Conservation (phyloP, 2,113 vertebrate genomes). For the Stegostoma tigrinum region DNA sequence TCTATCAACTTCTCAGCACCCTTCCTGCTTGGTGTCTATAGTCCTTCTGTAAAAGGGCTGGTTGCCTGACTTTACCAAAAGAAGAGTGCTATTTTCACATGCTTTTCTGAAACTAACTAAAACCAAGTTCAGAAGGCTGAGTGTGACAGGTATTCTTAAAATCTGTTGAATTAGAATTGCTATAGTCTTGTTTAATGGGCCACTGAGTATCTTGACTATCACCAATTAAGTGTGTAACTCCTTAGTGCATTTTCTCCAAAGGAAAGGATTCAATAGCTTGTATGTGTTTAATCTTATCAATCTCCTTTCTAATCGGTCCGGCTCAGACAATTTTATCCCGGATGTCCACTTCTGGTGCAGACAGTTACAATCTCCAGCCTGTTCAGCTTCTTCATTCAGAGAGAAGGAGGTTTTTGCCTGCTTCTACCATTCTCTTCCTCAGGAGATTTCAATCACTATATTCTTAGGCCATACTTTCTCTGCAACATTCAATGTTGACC, state of each 20-base stretch:
- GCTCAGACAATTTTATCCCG: conserved; percentile 22
- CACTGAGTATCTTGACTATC: neutral
- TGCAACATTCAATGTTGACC: neutral
- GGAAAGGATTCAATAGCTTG: neutral
- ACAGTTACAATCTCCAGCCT: neutral
- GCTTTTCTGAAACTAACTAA: neutral
- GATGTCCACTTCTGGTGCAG: conserved; percentile 3
- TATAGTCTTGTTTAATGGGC: neutral
- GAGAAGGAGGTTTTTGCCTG: neutral
- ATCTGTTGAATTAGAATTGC: conserved; percentile 18
- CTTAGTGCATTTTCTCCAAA: neutral
- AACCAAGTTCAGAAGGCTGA: neutral
- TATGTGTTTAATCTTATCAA: neutral
- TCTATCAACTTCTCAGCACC: neutral
- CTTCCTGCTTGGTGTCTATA: neutral
- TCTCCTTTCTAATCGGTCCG: neutral
- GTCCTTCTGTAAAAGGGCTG: neutral
- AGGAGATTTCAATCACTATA: conserved; percentile 8
- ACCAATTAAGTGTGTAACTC: neutral
- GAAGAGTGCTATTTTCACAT: neutral
- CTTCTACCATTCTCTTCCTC: neutral
- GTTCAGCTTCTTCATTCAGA: neutral
- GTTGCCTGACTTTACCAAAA: neutral
- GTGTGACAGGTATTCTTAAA: neutral
- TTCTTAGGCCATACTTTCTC: neutral